phyloP scores from a whole-genome alignment of 2,113 vertebrate species.

The Sceloporus tristichus region DNA sequence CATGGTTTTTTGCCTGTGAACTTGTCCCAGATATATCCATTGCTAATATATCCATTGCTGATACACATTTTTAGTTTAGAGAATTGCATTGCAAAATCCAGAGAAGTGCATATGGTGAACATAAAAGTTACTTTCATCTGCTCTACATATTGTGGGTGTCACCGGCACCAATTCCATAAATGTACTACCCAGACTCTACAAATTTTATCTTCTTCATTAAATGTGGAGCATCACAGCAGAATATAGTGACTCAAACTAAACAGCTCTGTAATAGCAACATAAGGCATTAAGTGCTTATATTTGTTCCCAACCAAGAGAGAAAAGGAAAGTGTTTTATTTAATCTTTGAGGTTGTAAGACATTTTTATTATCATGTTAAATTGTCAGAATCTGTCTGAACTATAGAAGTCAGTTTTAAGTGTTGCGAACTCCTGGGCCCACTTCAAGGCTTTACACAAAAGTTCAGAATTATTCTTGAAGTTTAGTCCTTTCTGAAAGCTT shows the following conservation, averaged over 20 bases:
- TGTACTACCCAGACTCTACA: slow-evolving; percentile 18
- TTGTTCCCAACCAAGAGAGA: slow-evolving; percentile 49
- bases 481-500: slow-evolving; percentile 64
- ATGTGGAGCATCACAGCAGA: slow-evolving; percentile 46
- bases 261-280: slow-evolving; percentile 47
- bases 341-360: slow-evolving; percentile 66
- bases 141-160: neutral
- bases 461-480: slow-evolving; percentile 69
- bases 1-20: too few species aligned
- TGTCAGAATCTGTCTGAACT: slow-evolving; percentile 68
- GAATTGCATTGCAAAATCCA: too few species aligned
- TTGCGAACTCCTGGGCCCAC: slow-evolving; percentile 67
- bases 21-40: too few species aligned
- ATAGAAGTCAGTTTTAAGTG: slow-evolving; percentile 70
- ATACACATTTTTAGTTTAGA: too few species aligned
- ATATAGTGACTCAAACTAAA: slow-evolving; percentile 46
- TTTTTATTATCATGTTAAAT: slow-evolving; percentile 72
- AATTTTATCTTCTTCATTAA: slow-evolving; percentile 64
- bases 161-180: neutral
- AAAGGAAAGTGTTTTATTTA: slow-evolving; percentile 62
- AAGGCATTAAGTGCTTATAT: slow-evolving; percentile 54
- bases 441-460: slow-evolving; percentile 65
- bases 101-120: neutral
- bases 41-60: too few species aligned
- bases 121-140: neutral